A percentile compares a stretch with the other conserved stretches of the same genome.
Evolutionary conservation across 2,113 vertebrate genomes (phyloP).

Genomic region (Grammomys dolichurus): DNA sequence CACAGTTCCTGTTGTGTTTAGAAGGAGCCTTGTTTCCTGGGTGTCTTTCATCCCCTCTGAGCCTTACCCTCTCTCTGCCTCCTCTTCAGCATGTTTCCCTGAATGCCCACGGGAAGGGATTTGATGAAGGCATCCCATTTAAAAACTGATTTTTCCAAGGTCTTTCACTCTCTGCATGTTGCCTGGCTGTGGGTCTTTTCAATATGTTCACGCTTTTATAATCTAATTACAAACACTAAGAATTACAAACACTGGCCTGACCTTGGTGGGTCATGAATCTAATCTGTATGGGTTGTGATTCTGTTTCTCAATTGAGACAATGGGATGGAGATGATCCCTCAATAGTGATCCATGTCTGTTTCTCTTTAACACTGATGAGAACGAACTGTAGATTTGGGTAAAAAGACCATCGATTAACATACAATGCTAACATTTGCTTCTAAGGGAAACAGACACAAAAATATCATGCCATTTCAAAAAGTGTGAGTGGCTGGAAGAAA

Average conservation of each 20-base stretch:
- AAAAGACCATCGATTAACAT: not conserved
- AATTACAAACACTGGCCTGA: not conserved
- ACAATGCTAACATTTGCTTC: constrained; percentile 27
- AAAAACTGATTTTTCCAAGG: not conserved
- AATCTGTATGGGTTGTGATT: constrained; percentile 18
- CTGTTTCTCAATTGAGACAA: constrained; percentile 3
- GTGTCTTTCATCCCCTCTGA: not conserved
- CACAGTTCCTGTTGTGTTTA: not conserved
- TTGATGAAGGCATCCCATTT: not conserved
- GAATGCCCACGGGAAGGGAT: not conserved
- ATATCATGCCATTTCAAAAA: constrained; percentile 19
- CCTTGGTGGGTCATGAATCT: not conserved
- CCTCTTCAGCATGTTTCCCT: not conserved
- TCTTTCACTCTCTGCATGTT: not conserved
- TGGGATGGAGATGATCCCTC: not conserved
- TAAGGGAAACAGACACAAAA: not conserved
- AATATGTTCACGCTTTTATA: not conserved
- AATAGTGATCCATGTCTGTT: constrained; percentile 9
- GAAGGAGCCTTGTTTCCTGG: not conserved
- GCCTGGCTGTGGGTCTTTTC: not conserved
- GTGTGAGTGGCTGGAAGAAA: constrained; percentile 26
- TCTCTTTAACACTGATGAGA: not conserved
- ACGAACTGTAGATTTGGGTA: constrained; percentile 1
- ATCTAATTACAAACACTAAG: not conserved
- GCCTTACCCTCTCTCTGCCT: not conserved